phyloP scores from a whole-genome alignment of 1,140 invertebrate species.

The Macrostomum lignano region DNA sequence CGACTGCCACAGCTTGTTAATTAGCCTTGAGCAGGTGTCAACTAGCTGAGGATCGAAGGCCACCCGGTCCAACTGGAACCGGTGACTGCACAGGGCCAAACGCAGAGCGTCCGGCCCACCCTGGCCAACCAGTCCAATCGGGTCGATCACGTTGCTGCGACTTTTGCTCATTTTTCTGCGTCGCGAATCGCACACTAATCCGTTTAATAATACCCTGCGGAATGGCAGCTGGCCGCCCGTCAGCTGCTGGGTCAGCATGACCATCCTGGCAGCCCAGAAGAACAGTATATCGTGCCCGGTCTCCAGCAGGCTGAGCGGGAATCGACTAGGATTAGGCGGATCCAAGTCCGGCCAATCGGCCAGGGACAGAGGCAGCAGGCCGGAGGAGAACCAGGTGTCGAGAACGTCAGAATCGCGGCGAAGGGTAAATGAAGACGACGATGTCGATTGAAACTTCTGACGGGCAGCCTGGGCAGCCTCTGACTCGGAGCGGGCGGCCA shows the following conservation, averaged over 20 bases:
- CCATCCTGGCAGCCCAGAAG: conserved; percentile 29
- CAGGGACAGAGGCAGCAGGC: conserved; percentile 21
- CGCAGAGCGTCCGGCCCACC: too few relatives aligned
- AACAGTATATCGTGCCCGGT: conserved; percentile 28
- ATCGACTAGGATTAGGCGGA: neutral
- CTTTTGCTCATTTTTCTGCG: conserved; percentile 98
- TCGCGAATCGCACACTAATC: conserved; percentile 84
- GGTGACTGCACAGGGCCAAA: too few relatives aligned
- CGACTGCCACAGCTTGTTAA: too few relatives aligned
- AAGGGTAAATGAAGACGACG: neutral
- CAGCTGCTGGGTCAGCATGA: conserved; percentile 16
- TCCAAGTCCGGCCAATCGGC: conserved; percentile 10
- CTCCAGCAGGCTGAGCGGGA: conserved; percentile 13
- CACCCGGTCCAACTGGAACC: too few relatives aligned
- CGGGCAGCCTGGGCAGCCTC: too few relatives aligned
- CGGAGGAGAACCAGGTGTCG: conserved; percentile 29
- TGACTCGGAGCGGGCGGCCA: too few relatives aligned
- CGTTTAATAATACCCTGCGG: conserved; percentile 39
- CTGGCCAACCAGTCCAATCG: conserved; percentile 41
- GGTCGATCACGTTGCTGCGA: conserved; percentile 87
- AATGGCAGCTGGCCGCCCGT: conserved; percentile 28
- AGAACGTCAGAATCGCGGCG: conserved; percentile 22
- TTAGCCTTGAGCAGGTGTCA: too few relatives aligned
- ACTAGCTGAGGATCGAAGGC: too few relatives aligned
- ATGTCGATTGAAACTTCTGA: too few relatives aligned